phyloP scores from a whole-genome alignment of 1,140 invertebrate species.

The Drosophila mayri region DNA sequence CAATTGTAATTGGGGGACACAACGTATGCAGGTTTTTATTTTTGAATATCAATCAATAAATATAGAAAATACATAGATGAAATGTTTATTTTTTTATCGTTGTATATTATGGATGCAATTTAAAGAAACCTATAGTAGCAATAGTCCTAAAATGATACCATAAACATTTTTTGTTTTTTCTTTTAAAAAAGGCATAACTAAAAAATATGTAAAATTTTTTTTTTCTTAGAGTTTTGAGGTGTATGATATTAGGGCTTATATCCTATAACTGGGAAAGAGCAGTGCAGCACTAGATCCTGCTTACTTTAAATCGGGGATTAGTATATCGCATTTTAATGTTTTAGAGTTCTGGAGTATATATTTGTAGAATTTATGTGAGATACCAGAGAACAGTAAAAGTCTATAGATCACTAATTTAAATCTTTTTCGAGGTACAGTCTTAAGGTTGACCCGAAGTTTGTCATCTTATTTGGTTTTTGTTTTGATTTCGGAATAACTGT shows the following conservation, averaged over 20 bases:
- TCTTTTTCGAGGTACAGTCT: neutral
- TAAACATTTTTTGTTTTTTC: neutral
- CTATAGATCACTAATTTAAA: neutral
- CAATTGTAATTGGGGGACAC: neutral
- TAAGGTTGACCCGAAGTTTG: neutral
- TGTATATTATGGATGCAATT: neutral
- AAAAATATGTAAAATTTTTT: neutral
- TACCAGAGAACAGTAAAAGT: neutral
- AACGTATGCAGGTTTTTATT: neutral
- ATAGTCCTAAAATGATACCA: too few species aligned
- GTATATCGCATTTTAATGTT: neutral
- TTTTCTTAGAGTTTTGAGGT: neutral
- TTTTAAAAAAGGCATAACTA: neutral
- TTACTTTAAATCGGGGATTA: neutral
- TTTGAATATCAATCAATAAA: neutral
- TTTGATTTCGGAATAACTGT: neutral
- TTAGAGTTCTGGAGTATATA: neutral
- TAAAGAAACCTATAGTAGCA: neutral
- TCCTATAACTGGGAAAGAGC: neutral
- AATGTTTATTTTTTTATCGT: neutral
- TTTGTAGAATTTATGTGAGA: neutral
- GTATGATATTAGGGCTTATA: neutral
- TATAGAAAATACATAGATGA: neutral
- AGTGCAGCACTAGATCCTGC: neutral
- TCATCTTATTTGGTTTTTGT: neutral